Evolutionary conservation across 2,888 invertebrate genomes (phyloP).

Genomic region (Danaus chrysippus): DNA sequence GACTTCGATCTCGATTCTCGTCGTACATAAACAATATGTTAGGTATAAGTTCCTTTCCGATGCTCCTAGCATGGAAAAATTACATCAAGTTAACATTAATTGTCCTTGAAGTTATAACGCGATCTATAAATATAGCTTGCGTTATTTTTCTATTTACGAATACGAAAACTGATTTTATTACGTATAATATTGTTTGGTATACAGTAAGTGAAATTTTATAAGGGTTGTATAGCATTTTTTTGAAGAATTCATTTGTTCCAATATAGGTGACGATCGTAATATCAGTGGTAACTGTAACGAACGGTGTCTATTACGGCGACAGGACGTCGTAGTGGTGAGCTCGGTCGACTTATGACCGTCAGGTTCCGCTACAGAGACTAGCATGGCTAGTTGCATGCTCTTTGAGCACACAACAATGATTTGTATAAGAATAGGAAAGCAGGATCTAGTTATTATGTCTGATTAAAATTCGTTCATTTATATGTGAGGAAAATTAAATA

Average conservation of each 20-base stretch:
- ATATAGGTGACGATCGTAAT: not conserved
- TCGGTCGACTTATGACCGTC: constrained; percentile 45
- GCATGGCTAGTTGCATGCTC: constrained; percentile 63
- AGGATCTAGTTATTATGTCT: constrained; percentile 4
- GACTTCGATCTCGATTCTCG: constrained; percentile 34
- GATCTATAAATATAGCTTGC: no score
- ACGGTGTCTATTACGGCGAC: constrained; percentile 64
- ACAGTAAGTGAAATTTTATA: no score
- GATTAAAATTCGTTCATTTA: no score
- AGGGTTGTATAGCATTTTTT: no score
- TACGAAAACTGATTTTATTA: no score
- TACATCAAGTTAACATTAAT: not conserved
- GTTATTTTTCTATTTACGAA: no score
- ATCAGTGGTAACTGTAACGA: constrained; percentile 27
- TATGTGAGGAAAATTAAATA: no score
- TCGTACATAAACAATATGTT: constrained; percentile 16
- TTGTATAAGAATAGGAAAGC: constrained; percentile 4
- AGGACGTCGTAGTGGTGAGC: constrained; percentile 37
- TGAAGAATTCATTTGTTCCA: no score
- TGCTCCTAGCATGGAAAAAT: not conserved
- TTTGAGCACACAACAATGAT: constrained; percentile 57
- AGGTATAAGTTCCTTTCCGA: not conserved
- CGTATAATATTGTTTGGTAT: no score
- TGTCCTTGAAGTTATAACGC: not conserved
- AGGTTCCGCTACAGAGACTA: constrained; percentile 64